These are phyloP conservation scores for Benitochromis conjunctus DNA, from an alignment of 2,113 vertebrate species.

Conservation along the genomic window DNA sequence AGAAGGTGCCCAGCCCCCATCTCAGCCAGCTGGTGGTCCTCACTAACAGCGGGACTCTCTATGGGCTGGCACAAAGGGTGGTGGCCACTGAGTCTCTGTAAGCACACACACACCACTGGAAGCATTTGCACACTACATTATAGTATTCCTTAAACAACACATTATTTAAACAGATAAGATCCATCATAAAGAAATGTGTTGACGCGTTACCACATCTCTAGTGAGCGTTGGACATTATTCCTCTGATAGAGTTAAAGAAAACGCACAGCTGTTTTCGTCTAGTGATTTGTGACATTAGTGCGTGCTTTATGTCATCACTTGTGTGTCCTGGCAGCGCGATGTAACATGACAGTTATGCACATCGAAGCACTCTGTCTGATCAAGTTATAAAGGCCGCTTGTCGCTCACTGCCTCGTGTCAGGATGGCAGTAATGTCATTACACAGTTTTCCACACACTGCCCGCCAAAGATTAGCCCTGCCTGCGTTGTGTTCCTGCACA, in stretches of 20 bases:
- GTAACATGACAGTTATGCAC: not conserved
- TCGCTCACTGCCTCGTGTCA: not conserved
- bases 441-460: not conserved
- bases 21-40: conserved; percentile 92
- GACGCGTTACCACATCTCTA: not conserved
- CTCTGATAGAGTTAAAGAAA: not conserved
- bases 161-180: not conserved
- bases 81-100: conserved; percentile 97
- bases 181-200: not conserved
- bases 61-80: conserved; percentile 91
- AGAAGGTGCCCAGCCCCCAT: conserved; percentile 95
- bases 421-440: conserved; percentile 31
- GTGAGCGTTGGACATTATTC: not conserved
- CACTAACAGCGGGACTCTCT: conserved; percentile 81
- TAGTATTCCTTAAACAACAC: not conserved
- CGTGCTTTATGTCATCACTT: not conserved
- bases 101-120: conserved; percentile 37
- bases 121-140: not conserved
- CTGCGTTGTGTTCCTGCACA: not conserved
- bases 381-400: not conserved
- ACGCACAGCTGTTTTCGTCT: not conserved
- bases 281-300: not conserved
- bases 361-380: conserved; percentile 17
- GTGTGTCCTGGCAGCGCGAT: not conserved
- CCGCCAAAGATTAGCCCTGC: not conserved